Percentiles rank a stretch among this genome's conserved stretches.
phyloP scores from a whole-genome alignment of 2,888 invertebrate species.

The Melanchra persicariae region DNA sequence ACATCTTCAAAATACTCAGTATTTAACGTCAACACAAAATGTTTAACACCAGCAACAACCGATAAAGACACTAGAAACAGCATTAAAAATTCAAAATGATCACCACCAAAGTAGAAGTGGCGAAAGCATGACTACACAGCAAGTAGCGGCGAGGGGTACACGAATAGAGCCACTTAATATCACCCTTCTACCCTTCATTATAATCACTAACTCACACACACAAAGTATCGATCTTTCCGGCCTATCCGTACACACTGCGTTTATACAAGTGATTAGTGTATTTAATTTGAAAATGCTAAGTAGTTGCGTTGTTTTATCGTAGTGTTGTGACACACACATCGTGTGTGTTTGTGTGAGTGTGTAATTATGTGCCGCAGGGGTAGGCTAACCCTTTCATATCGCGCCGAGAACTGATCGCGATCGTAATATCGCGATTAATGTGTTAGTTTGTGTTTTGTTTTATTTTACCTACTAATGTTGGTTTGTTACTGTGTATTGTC shows the following conservation, averaged over 20 bases:
- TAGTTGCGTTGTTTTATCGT: slow-evolving; percentile 89
- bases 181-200: slow-evolving; percentile 90
- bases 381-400: slow-evolving; percentile 86
- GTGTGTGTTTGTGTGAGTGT: slow-evolving; percentile 74
- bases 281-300: slow-evolving; percentile 91
- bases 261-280: slow-evolving; percentile 91
- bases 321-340: slow-evolving; percentile 71
- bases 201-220: slow-evolving; percentile 88
- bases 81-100: slow-evolving; percentile 77
- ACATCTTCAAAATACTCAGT: background rate
- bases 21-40: background rate
- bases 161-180: slow-evolving; percentile 90
- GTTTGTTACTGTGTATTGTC: slow-evolving; percentile 39
- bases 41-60: background rate
- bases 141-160: slow-evolving; percentile 83
- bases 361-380: slow-evolving; percentile 85
- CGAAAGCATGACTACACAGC: slow-evolving; percentile 85
- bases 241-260: slow-evolving; percentile 82
- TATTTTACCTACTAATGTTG: slow-evolving; percentile 61
- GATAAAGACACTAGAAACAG: slow-evolving; percentile 1
- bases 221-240: slow-evolving; percentile 84
- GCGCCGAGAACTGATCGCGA: slow-evolving; percentile 83
- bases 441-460: slow-evolving; percentile 75
- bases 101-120: slow-evolving; percentile 84
- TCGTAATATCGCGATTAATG: slow-evolving; percentile 86